phyloP scores from a whole-genome alignment of 30 jellyfish, hydroid and myxozoan genomes.

The Calvadosia cruxmelitensis region DNA sequence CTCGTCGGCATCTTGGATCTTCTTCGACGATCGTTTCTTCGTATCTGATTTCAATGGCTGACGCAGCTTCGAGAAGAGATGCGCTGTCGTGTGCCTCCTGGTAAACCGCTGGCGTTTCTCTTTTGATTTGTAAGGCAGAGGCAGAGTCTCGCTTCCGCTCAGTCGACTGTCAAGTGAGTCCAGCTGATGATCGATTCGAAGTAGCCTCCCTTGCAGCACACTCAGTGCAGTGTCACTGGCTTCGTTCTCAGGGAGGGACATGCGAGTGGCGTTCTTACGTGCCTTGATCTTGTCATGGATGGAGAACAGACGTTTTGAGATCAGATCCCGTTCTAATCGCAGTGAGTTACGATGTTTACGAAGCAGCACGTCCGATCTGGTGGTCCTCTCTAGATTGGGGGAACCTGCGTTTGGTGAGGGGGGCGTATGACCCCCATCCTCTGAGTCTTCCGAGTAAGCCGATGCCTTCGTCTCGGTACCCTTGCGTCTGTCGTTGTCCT shows the following conservation, averaged over 20 bases:
- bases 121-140: not conserved
- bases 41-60: not conserved
- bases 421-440: not conserved
- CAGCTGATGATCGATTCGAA: not conserved
- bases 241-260: not conserved
- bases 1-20: not conserved
- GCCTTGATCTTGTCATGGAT: not conserved
- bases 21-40: not conserved
- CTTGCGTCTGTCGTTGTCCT: not conserved
- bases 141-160: not conserved
- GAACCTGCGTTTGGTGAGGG: not conserved
- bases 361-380: not conserved
- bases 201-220: not conserved
- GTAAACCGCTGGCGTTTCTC: not conserved
- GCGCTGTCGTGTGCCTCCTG: constrained; percentile 2
- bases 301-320: not conserved
- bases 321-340: not conserved
- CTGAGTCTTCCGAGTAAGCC: not conserved
- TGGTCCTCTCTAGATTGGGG: not conserved
- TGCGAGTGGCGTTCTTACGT: not conserved
- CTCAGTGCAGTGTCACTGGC: not conserved
- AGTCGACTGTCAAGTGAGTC: not conserved
- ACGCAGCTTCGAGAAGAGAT: not conserved
- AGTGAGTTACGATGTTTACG: not conserved
- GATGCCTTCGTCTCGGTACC: not conserved